Conservation (phyloP, 2,113 vertebrate genomes). For the Prolemur simus region DNA sequence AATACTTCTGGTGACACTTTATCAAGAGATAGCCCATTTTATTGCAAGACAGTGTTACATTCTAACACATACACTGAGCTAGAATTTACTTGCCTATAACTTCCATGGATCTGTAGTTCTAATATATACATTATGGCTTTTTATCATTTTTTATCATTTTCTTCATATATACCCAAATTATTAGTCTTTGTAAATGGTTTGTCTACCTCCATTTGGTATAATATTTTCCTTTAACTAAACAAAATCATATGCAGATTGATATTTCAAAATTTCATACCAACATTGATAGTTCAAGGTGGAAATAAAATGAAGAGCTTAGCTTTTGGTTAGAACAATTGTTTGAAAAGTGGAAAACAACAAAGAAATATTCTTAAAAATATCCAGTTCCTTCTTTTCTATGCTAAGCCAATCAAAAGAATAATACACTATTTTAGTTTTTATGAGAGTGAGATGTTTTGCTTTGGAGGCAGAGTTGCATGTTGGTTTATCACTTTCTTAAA, state of each 20-base stretch:
- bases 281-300: slow-evolving; percentile 38
- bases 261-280: slow-evolving; percentile 12
- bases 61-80: background rate
- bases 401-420: background rate
- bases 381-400: background rate
- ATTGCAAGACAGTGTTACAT: background rate
- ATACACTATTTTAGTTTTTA: background rate
- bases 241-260: background rate
- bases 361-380: background rate
- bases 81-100: slow-evolving; percentile 16
- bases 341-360: background rate
- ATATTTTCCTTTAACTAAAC: slow-evolving; percentile 17
- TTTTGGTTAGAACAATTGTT: slow-evolving; percentile 21
- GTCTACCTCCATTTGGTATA: background rate
- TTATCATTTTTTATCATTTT: background rate
- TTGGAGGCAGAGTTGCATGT: background rate
- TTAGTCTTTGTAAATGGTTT: background rate
- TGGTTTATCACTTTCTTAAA: slow-evolving; percentile 11
- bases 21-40: background rate
- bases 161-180: background rate
- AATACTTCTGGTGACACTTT: background rate
- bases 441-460: background rate
- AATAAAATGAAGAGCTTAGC: slow-evolving; percentile 15
- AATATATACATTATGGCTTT: background rate
- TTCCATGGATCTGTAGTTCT: background rate